Conservation (phyloP, 2,797 vertebrate species). For the Siniperca obscura region DNA sequence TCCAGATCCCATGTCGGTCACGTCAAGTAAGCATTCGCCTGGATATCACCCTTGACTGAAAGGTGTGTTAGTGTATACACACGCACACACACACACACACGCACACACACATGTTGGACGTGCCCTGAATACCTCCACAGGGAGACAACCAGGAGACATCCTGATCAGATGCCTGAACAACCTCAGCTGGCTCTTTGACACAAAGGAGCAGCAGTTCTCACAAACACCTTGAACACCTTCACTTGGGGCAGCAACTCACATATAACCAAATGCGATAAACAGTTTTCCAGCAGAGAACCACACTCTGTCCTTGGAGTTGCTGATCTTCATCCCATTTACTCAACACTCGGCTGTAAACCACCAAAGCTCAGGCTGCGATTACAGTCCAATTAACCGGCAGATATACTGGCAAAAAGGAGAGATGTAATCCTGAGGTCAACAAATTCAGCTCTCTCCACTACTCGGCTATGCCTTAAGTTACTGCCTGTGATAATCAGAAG, state of each 20-base stretch:
- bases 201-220: background rate
- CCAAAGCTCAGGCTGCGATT: background rate
- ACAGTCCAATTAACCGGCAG: conserved; percentile 5
- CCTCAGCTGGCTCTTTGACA: conserved; percentile 8
- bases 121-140: background rate
- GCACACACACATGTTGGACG: conserved; percentile 2
- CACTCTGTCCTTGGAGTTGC: background rate
- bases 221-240: background rate
- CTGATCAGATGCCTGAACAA: conserved; percentile 4
- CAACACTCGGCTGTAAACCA: background rate
- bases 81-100: background rate
- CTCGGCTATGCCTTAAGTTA: background rate
- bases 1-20: background rate
- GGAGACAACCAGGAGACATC: conserved; percentile 22
- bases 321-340: background rate
- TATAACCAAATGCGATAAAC: background rate
- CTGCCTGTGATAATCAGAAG: background rate
- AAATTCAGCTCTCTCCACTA: background rate
- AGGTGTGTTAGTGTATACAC: conserved; percentile 2
- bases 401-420: background rate
- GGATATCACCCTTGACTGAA: conserved; percentile 1
- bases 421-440: background rate
- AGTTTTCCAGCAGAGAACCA: background rate
- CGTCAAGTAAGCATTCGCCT: background rate
- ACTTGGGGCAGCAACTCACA: background rate